phyloP scores from a whole-genome alignment of 2,113 vertebrate species.

The Apeltes quadracus region DNA sequence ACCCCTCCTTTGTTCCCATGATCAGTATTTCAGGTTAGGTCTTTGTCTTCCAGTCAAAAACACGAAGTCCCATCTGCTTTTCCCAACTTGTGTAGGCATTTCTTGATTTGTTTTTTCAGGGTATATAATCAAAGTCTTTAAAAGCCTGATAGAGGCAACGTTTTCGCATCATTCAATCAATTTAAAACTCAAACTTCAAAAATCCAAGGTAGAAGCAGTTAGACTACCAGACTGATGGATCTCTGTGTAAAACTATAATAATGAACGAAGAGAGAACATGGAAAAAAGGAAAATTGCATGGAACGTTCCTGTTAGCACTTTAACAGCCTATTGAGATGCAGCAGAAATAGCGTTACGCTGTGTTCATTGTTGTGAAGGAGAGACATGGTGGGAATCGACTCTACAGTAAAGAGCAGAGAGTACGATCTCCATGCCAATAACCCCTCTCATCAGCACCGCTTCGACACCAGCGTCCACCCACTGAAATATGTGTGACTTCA shows the following conservation, averaged over 20 bases:
- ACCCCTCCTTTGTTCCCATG: no score
- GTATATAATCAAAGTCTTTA: background rate
- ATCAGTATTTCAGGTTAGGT: no score
- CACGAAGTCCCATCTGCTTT: no score
- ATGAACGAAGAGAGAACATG: slow-evolving; percentile 48
- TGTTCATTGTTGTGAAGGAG: slow-evolving; percentile 64
- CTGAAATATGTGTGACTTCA: slow-evolving; percentile 55
- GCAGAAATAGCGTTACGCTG: slow-evolving; percentile 58
- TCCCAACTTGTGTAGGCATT: no score
- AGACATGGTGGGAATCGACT: slow-evolving; percentile 54
- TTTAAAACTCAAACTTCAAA: slow-evolving; percentile 45
- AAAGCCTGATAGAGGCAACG: background rate
- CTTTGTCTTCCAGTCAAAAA: no score
- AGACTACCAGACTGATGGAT: slow-evolving; percentile 31
- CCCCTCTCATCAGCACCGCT: slow-evolving; percentile 51
- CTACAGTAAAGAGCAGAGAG: slow-evolving; percentile 49
- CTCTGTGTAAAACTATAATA: slow-evolving; percentile 49
- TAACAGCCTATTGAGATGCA: slow-evolving; percentile 43
- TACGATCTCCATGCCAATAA: slow-evolving; percentile 58
- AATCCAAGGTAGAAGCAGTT: background rate
- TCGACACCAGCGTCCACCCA: slow-evolving; percentile 55
- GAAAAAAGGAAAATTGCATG: slow-evolving; percentile 39
- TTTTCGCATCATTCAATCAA: background rate
- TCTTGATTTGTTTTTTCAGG: no score
- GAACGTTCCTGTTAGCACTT: slow-evolving; percentile 39